Base-by-base conservation (phyloP, 2,113 vertebrate genomes). In the Tor tambroides region DNA sequence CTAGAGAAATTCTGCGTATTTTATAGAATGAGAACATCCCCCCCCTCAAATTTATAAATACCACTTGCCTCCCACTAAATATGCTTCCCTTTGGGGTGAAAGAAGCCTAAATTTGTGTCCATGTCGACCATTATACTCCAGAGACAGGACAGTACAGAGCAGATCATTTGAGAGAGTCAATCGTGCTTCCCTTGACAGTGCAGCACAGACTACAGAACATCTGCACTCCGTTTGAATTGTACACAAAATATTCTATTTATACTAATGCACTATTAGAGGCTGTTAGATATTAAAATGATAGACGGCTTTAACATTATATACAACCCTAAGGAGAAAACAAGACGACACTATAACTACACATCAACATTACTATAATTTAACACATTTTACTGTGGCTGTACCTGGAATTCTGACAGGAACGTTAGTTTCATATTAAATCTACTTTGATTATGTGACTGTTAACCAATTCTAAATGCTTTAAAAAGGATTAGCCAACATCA, bases 61-160 rank as follows among this genome's bases (percentile, higher is more conserved):
- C 17, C 65, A 69, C 43, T 69, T 71, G 30, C 30, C 67, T 71
- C 67, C 30, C 30, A 71, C 30, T 35, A 71, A 71, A 71, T 71
- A 71, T 35, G 61, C 0, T 28, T 65, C 12, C 61, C 26, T 28
- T 14, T 65, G 67, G 30, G 30, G 30, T 35, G 7, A 35, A 71
- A 71, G 67, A 71, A 19, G 3, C 17, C 65, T 71, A 7, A 3
- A 9, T 71, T 71, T 14, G 2, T 35, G 30, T 10, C 67, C 67
- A 35, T 71, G 30, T 71, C 4, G 67, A 35, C 67, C 15, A 19
- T 8, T 71, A 3, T 35, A 19, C 67, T 71, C 17, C 3, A 71
- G 67, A 54, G 61, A 67, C 26, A 32, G 14, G 65, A 69, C 17
- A 8, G 28, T 6, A 67, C 65, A 32, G 65, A 67, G 15, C 28